These are phyloP conservation scores for human DNA, from an alignment of 2,113 vertebrate species.

Conservation along the genomic window GRCh38 chr15:20655001-20655500, in stretches of 20 bases:
- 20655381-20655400: too few species aligned
- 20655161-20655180: background rate
- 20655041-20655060: background rate
- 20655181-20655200: background rate
- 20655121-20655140: background rate
- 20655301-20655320: background rate
- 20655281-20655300: background rate
- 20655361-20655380: too few species aligned
- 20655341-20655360: too few species aligned
- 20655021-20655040: background rate
- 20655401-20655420: too few species aligned
- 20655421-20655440: too few species aligned
- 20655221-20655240: background rate
- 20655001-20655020: background rate
- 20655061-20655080: background rate
- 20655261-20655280: background rate
- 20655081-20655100: background rate
- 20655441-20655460: too few species aligned
- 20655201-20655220: background rate
- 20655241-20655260: background rate
- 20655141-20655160: background rate
- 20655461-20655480: too few species aligned
- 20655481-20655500: too few species aligned
- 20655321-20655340: background rate
- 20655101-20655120: background rate